A percentile compares a stretch with the other conserved stretches of the same genome.
Evolutionary conservation across 2,888 invertebrate genomes (phyloP).

Genomic region (Neoaliturus tenellus): DNA sequence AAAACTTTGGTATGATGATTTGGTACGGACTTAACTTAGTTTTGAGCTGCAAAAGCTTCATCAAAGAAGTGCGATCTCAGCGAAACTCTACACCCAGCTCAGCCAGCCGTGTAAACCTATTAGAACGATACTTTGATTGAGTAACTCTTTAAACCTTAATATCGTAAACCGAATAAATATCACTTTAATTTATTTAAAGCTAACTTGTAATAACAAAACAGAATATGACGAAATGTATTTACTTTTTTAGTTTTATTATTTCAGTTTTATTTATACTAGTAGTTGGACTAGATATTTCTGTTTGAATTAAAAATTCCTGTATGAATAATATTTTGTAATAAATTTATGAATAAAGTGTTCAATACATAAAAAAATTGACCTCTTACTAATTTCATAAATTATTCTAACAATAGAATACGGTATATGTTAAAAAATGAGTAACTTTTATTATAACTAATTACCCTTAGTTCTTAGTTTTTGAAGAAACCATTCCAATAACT

Average conservation of each 20-base stretch:
- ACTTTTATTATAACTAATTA: too few relatives aligned
- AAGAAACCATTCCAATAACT: too few relatives aligned
- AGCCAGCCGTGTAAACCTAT: not conserved
- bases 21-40: not conserved
- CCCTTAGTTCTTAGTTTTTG: too few relatives aligned
- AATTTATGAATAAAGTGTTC: too few relatives aligned
- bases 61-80: constrained; percentile 2
- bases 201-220: not conserved
- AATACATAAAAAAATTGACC: too few relatives aligned
- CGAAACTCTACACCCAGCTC: not conserved
- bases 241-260: not conserved
- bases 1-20: not conserved
- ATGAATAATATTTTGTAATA: too few relatives aligned
- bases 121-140: constrained; percentile 1
- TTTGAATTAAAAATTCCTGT: too few relatives aligned
- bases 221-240: not conserved
- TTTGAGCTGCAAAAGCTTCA: not conserved
- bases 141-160: not conserved
- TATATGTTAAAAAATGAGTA: too few relatives aligned
- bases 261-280: too few relatives aligned
- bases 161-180: not conserved
- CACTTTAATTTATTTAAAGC: not conserved
- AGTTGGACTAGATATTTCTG: too few relatives aligned
- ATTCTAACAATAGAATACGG: too few relatives aligned
- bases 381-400: too few relatives aligned